Evolutionary conservation across 2,888 invertebrate genomes (phyloP).

Genomic region (Drosophila colorata): DNA sequence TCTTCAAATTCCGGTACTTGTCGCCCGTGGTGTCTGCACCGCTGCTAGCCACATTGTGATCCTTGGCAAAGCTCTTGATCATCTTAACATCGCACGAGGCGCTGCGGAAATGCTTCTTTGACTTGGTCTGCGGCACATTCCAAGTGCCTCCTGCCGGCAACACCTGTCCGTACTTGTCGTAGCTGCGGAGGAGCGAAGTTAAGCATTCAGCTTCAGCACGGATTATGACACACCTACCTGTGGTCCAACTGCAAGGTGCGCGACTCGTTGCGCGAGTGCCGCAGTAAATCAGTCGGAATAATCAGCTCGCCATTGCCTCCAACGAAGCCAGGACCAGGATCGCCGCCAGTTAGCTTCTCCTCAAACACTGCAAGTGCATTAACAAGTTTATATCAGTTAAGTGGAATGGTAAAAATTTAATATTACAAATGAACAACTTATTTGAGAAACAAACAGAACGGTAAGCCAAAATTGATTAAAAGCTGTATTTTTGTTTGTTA

Average conservation of each 20-base stretch:
- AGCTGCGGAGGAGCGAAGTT: slow-evolving; percentile 56
- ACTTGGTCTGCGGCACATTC: slow-evolving; percentile 82
- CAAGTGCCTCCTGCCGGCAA: slow-evolving; percentile 55
- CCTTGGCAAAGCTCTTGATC: slow-evolving; percentile 84
- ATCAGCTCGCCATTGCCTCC: slow-evolving; percentile 79
- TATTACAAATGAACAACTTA: no score
- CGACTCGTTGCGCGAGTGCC: slow-evolving; percentile 88
- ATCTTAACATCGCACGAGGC: slow-evolving; percentile 85
- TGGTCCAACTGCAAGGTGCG: slow-evolving; percentile 88
- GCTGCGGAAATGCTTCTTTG: slow-evolving; percentile 85
- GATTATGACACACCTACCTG: slow-evolving; percentile 81
- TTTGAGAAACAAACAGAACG: no score
- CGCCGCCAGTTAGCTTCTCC: slow-evolving; percentile 87
- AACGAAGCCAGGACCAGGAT: slow-evolving; percentile 84
- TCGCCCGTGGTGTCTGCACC: slow-evolving; percentile 61
- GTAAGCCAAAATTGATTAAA: no score
- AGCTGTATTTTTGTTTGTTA: no score
- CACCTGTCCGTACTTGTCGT: slow-evolving; percentile 83
- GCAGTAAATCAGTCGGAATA: slow-evolving; percentile 80
- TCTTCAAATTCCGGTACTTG: slow-evolving; percentile 83
- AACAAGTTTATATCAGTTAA: no score
- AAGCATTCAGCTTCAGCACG: neutral
- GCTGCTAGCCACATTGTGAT: slow-evolving; percentile 69
- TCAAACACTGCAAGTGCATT: slow-evolving; percentile 89
- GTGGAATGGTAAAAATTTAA: no score